A percentile compares a stretch with the other conserved stretches of the same genome.
Conservation (phyloP, 2,888 invertebrate species). For the Margaritifera margaritifera region DNA sequence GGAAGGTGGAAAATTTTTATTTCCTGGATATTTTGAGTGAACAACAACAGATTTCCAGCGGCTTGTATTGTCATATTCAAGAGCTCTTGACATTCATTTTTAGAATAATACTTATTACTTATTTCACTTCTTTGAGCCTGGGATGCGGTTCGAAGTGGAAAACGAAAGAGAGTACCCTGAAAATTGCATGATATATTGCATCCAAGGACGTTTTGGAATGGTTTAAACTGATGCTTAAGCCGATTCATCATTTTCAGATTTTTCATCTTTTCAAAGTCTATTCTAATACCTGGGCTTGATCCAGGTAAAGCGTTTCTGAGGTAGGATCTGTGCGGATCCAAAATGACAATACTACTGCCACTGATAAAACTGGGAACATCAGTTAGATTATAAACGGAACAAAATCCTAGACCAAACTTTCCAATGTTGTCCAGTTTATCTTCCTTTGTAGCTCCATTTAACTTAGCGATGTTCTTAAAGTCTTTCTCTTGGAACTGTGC, state of each 20-base stretch:
- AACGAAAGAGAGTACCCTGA: conserved; percentile 61
- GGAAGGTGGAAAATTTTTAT: conserved; percentile 52
- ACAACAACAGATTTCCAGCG: no score
- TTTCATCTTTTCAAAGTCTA: no score
- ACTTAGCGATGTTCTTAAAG: no score
- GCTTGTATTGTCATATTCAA: conserved; percentile 48
- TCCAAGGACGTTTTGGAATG: conserved; percentile 49
- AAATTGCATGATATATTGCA: conserved; percentile 25
- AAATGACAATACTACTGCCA: conserved; percentile 59
- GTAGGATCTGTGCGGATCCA: conserved; percentile 67
- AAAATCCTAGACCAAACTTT: no score
- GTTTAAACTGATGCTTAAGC: conserved; percentile 46
- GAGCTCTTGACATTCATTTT: conserved; percentile 48
- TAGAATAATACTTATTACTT: no score
- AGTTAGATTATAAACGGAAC: conserved; percentile 64
- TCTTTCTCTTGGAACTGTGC: no score
- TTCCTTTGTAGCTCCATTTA: conserved; percentile 64
- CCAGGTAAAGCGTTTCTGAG: no score
- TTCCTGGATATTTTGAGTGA: no score
- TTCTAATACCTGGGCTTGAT: no score
- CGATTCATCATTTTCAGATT: no score
- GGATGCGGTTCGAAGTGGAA: conserved; percentile 57
- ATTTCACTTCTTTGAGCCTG: no score
- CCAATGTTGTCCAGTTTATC: no score
- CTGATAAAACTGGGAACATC: conserved; percentile 67